Evolutionary conservation across 2,797 vertebrate species (phyloP).

Genomic region (Toxotes lorentzi): DNA sequence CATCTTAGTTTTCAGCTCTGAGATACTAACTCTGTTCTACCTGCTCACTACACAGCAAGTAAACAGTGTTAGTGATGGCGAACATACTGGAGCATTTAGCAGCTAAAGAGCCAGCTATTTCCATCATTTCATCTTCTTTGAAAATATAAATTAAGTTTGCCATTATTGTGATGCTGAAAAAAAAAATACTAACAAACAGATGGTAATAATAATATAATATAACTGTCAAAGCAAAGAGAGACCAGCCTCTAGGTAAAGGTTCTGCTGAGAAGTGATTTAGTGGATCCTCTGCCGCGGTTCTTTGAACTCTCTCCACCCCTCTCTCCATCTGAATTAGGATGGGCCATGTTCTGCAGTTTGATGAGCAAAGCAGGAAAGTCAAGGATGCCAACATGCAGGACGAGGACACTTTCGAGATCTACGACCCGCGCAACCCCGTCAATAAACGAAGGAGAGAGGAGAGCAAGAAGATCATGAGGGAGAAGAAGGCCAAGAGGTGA

Average conservation of each 20-base stretch:
- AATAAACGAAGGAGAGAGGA: constrained; percentile 96
- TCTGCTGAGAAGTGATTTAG: constrained; percentile 68
- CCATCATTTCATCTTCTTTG: too few species aligned
- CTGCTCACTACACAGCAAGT: too few species aligned
- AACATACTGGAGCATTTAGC: too few species aligned
- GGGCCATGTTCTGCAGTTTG: constrained; percentile 96
- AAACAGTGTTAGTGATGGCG: too few species aligned
- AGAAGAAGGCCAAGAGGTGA: constrained; percentile 96
- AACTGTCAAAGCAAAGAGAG: constrained; percentile 2
- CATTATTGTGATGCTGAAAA: too few species aligned
- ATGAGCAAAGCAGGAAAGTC: constrained; percentile 95
- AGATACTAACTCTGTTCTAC: too few species aligned
- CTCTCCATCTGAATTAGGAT: constrained; percentile 87
- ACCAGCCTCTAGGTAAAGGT: constrained; percentile 4
- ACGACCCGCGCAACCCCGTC: constrained; percentile 98
- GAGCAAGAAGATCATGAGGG: constrained; percentile 97
- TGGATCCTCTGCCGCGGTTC: constrained; percentile 35
- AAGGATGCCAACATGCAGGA: constrained; percentile 98
- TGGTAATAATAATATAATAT: neutral
- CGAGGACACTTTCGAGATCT: constrained; percentile 98
- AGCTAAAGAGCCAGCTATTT: too few species aligned
- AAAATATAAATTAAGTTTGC: too few species aligned
- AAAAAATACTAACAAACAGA: too few species aligned
- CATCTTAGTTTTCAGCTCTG: neutral
- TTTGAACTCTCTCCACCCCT: constrained; percentile 63